Evolutionary conservation across 2,113 vertebrate species (phyloP).

Genomic region (Thunnus maccoyii): DNA sequence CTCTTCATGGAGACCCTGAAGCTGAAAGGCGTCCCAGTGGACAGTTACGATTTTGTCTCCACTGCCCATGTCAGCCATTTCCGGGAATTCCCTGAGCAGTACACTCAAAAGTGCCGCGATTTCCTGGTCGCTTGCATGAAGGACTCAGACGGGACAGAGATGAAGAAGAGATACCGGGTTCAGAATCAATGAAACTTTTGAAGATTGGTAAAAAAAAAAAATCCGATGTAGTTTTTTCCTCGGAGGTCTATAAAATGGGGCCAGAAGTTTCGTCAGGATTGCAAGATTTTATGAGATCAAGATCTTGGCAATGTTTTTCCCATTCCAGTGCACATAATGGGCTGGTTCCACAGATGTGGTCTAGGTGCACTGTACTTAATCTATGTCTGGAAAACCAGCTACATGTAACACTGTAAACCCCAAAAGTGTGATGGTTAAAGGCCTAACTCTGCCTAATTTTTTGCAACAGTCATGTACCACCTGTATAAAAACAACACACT

Average conservation of each 20-base stretch:
- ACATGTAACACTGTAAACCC: conserved; percentile 24
- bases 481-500: conserved; percentile 18
- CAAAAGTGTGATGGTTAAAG: conserved; percentile 5
- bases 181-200: conserved; percentile 47
- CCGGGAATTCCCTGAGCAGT: conserved; percentile 89
- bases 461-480: conserved; percentile 23
- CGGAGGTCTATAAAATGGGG: background rate
- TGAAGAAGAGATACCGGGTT: conserved; percentile 64
- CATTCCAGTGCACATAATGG: background rate
- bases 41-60: conserved; percentile 89
- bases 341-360: conserved; percentile 7
- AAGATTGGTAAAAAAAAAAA: background rate
- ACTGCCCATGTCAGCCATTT: conserved; percentile 92
- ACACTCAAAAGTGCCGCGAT: conserved; percentile 84
- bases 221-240: background rate
- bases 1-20: conserved; percentile 83
- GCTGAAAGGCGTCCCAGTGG: conserved; percentile 83
- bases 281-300: background rate
- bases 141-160: conserved; percentile 38
- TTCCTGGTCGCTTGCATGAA: conserved; percentile 88
- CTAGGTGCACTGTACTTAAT: background rate
- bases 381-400: background rate
- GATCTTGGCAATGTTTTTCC: background rate
- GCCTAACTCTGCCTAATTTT: conserved; percentile 21
- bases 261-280: background rate